Evolutionary conservation across 2,113 vertebrate species (phyloP), one percentile per base, ranked within the genome.

Genomic region (Lipotes vexillifer): DNA sequence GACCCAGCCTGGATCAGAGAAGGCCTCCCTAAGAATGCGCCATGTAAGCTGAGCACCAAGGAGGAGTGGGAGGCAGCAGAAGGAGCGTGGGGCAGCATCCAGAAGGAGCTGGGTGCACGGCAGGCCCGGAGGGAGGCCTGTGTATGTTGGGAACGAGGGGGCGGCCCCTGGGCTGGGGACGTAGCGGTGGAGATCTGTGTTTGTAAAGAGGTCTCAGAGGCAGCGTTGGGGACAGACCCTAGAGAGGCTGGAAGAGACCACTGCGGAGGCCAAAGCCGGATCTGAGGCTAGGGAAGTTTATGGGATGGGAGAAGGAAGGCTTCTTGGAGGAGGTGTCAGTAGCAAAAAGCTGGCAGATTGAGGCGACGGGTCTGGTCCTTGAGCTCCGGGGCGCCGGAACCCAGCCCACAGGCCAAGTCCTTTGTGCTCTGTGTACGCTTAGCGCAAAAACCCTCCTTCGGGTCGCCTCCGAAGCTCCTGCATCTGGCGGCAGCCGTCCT

Each of bases 41-140:
- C 27, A 3, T 29, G 52, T 61, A 82, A 68, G 74, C 68, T 10
- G 78, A 96, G 66, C 80, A 55, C 66, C 74, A 18, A 46, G 82
- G 82, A 93, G 80, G 90, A 83, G 95, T 95, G 96, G 97, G 97
- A 89, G 84, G 96, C 74, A 92, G 94, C 97, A 97, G 97, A 59
- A 96, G 97, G 93, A 86, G 96, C 90, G 90, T 93, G 93, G 97
- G 93, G 94, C 71, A 74, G 85, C 88, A 88, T 91, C 96, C 96
- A 94, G 87, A 96, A 96, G 94, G 88, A 94, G 93, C 93, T 88
- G 69, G 81, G 94, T 75, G 93, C 93, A 71, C 0, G 12, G 71
- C 25, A 31, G 91, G 81, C 74, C 92, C 71, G 69, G 59, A 81
- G 86, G 81, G 93, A 90, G 93, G 77, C 66, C 92, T 92, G 88